Base-by-base conservation (phyloP, 1,140 invertebrate genomes). In the Papilio polyxenes region DNA sequence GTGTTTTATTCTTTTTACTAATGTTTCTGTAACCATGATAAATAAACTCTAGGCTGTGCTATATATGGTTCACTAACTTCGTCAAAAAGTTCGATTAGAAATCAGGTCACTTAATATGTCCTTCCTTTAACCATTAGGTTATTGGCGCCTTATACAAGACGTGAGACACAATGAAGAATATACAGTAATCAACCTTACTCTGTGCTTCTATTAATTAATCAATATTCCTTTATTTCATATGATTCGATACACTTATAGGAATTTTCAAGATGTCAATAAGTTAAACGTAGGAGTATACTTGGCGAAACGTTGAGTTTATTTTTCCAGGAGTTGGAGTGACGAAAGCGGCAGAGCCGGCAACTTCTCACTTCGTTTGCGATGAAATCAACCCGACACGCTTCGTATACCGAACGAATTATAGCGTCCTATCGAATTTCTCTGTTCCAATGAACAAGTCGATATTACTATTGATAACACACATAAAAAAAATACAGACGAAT, bases 261-360 rank as follows among this genome's bases (percentile, higher is more conserved):
- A 86, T 88, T 87, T 85, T 86, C 84, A 87, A 86, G 85, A 87
- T 77, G 75, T 87, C 85, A 86, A 89, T 86, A 85, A 87, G 85
- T 90, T 88, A 86, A 88, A 80, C 82, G 86, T 75, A 83, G 80
- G 81, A 87, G 83, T 82, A 83, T 84, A 77, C 86, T 91, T 56
- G 82, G 89, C 83, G 84, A 87, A 87, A 82, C 80, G 74, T 84
- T 83, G 83, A 88, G 84, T 90, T 89, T 89, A 88, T 89, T 89
- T 89, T 88, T 83, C 85, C 77, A 89, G 84, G 84, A 85, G 77
- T 78, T 48, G 80, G 81, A 81, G 69, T 81, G 40, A 80, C 74
- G 65, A 62, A 80, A 49, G 20, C 75, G 53, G 56, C 75, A 82
- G 77, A 74, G 83, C 81, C 83, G 84, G 87, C 80, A 69, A 81